Evolutionary conservation across 2,797 vertebrate species (phyloP), one percentile per base, ranked within the genome.

Genomic region (Propithecus deckenii): DNA sequence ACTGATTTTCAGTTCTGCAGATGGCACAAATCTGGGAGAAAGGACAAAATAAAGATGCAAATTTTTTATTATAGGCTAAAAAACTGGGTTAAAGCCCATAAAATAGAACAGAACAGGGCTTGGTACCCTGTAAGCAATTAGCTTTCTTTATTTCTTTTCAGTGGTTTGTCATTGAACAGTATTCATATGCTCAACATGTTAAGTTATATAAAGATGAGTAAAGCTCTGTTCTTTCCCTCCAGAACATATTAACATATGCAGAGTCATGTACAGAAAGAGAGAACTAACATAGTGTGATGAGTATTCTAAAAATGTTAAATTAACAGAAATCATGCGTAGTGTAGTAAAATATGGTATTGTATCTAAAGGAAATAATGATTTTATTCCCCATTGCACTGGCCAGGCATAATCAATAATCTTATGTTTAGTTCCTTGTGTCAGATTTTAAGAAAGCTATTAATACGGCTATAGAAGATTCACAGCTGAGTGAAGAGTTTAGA

Each of bases 61-160:
- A 46, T 12, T 46, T 75, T 79, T 93, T 14, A 85, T 15, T 12
- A 55, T 78, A 89, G 13, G 52, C 43, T 72, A 89, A 78, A 86
- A 86, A 59, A 81, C 11, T 59, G 79, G 35, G 17, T 72, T 23
- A 93, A 69, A 96, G 50, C 30, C 12, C n/a, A 52, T 38, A n/a
- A 96, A 71, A 88, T 32, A 61, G 15, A 96, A 95, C 86, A 69
- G 23, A 93, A 43, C 38, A 80, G 30, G 48, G 22, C 15, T 93
- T 63, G 20, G 11, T 41, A 86, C 7, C 35, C 11, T 89, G 28
- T 93, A 86, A 30, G 63, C 63, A n/a, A 65, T 65, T 87, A 38
- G 28, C 32, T 83, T 52, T 32, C 32, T 84, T 74, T 35, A 6
- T 93, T 93, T 71, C 17, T 85, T 89, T 80, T 48, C 52, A 85